phyloP scores from a whole-genome alignment of 2,113 vertebrate species.

The Ochotona princeps region DNA sequence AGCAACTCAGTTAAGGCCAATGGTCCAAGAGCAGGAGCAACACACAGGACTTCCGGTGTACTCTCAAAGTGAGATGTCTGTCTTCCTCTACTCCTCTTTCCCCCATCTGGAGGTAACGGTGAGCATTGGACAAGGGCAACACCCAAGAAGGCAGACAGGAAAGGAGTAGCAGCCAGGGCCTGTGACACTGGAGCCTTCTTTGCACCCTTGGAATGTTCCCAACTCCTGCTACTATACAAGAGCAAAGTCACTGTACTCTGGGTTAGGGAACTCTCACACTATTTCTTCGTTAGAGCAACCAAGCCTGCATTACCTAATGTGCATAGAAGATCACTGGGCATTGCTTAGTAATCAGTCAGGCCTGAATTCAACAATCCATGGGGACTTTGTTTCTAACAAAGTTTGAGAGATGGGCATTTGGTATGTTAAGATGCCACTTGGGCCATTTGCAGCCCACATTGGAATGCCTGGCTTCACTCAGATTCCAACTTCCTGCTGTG shows the following conservation, averaged over 20 bases:
- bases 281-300: neutral
- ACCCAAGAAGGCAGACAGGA: neutral
- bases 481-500: no score
- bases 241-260: neutral
- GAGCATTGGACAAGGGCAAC: neutral
- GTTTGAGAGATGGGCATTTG: neutral
- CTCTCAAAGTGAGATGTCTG: neutral
- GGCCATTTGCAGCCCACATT: no score
- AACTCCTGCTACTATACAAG: neutral
- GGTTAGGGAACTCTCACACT: neutral
- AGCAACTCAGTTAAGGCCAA: neutral
- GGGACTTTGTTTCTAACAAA: neutral
- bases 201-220: neutral
- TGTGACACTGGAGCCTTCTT: neutral
- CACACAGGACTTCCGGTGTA: neutral
- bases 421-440: no score
- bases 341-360: neutral
- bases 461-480: no score
- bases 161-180: no score
- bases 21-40: neutral
- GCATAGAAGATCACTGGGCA: neutral
- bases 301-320: neutral
- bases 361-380: neutral
- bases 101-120: neutral
- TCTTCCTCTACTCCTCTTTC: neutral